A percentile compares a stretch with the other conserved stretches of the same genome.
Conservation (phyloP, 2,888 invertebrate species). For the Leptinotarsa rubiginosa region DNA sequence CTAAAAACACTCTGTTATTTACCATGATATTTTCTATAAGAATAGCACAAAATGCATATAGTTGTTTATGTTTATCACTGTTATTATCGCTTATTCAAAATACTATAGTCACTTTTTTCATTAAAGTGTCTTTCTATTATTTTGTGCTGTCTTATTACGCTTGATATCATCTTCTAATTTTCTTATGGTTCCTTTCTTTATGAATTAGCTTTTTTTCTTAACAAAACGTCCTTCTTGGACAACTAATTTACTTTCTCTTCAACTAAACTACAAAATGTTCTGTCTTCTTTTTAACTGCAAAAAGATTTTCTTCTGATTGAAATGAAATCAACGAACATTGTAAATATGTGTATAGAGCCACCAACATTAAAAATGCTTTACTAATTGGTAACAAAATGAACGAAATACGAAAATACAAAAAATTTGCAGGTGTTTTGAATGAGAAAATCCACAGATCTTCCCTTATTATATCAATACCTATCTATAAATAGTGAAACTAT, state of each 20-base stretch:
- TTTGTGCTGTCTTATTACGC: not conserved
- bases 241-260: not conserved
- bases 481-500: too few species aligned
- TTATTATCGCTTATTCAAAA: not conserved
- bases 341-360: not conserved
- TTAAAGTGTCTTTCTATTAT: not conserved
- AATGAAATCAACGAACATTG: not conserved
- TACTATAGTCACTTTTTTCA: not conserved
- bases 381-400: not conserved
- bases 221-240: not conserved
- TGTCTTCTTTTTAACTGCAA: not conserved
- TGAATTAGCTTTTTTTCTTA: not conserved
- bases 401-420: not conserved
- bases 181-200: not conserved
- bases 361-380: not conserved
- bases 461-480: too few species aligned
- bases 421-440: not conserved
- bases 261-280: not conserved
- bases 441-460: too few species aligned
- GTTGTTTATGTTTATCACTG: too few species aligned
- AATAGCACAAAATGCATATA: not conserved
- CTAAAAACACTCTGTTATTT: too few species aligned
- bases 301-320: not conserved
- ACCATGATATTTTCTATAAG: not conserved
- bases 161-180: not conserved